Evolutionary conservation across 1,140 invertebrate species (phyloP), one percentile per base, ranked within the genome.

Genomic region (Drosophila eugracilis): DNA sequence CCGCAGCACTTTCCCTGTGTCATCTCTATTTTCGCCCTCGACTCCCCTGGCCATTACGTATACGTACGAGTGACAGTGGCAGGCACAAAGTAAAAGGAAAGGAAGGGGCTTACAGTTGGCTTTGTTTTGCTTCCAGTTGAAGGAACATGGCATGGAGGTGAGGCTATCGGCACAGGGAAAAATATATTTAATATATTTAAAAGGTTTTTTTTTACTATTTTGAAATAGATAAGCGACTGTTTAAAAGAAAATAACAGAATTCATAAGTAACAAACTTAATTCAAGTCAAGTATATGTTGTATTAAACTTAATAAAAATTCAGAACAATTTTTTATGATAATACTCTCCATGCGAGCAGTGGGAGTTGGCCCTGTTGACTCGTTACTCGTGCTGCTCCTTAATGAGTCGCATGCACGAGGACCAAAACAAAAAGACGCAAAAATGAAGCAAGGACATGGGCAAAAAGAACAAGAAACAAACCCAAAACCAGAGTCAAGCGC

Each of bases 11-110:
- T 32, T 21, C 3, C 10, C 53, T 5, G 26, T 58, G 78, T 81
- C 78, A 69, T 73, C 78, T 81, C 53, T 65, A 76, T 81, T 76
- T 81, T 49, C 45, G 73, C 59, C 73, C 63, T n/a, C 67, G 62
- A 63, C 62, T 80, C 65, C 63, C 59, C 41, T 47, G 45, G 57
- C 78, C 72, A 76, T 81, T 81, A 71, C 66, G 55, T 76, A 76
- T 81, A 76, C 78, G 78, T 54, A 55, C 57, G 57, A 5, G 55
- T 62, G 60, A 26, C 52, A 54, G 36, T 21, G 24, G 12, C 55
- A 55, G 48, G 54, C 45, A 28, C 1, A 15, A 49, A 49, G 19
- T 22, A n/a, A 22, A 49, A 49, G 19, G 15, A n/a, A 22, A 9
- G 41, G 14, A 28, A 45, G 4, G 53, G 15, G 17, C n/a, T 3